A percentile compares a stretch with the other conserved stretches of the same genome.
phyloP scores from a whole-genome alignment of 2,113 vertebrate species.

The Macaca fascicularis region DNA sequence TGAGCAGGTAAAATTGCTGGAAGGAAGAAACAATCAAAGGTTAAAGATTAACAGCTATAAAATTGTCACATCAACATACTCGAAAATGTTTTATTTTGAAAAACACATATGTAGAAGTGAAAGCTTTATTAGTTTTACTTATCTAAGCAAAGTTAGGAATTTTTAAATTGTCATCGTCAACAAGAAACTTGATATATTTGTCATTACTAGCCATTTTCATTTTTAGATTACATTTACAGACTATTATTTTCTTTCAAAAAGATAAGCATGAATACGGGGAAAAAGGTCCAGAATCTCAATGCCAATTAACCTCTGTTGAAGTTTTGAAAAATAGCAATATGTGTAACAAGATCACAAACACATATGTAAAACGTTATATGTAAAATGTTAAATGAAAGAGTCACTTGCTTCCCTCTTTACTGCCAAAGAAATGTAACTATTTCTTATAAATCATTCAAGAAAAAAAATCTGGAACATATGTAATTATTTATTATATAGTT shows the following conservation, averaged over 20 bases:
- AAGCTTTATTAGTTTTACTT: not conserved
- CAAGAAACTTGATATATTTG: not conserved
- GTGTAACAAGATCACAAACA: not conserved
- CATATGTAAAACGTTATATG: not conserved
- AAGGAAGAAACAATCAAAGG: not conserved
- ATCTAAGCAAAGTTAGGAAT: not conserved
- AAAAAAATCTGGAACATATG: not conserved
- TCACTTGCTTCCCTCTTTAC: not conserved
- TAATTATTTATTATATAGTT: not conserved
- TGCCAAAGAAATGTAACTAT: not conserved
- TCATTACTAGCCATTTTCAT: not conserved
- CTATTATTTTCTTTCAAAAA: not conserved
- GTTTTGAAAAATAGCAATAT: not conserved
- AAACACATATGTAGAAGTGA: not conserved
- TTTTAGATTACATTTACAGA: not conserved
- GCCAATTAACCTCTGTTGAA: not conserved
- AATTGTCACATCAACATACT: not conserved
- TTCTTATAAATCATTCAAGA: not conserved
- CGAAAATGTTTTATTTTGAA: conserved; percentile 25
- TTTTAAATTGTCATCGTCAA: not conserved
- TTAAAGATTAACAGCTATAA: not conserved
- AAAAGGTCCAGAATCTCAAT: not conserved
- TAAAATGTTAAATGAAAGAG: conserved; percentile 16
- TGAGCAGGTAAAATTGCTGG: conserved; percentile 88
- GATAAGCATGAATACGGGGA: not conserved